Evolutionary conservation across 2,888 invertebrate genomes (phyloP).

Genomic region (Liposcelis brunnea): DNA sequence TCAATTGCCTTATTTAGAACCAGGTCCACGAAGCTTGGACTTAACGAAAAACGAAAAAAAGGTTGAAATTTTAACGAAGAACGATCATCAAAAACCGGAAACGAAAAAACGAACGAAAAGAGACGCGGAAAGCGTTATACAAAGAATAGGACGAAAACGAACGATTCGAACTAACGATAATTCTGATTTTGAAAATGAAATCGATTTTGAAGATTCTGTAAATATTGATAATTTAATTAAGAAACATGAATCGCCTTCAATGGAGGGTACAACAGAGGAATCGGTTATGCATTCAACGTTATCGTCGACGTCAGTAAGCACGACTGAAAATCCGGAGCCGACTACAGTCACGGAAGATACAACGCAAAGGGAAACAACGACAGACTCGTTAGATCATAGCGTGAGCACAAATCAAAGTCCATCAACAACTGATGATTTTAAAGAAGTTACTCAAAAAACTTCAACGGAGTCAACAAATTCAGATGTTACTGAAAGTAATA

Average conservation of each 20-base stretch:
- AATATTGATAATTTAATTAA: too few relatives aligned
- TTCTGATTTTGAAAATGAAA: conserved; percentile 1
- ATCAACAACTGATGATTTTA: background rate
- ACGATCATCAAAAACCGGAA: background rate
- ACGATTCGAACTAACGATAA: background rate
- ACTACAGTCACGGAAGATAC: background rate
- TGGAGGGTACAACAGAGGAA: background rate
- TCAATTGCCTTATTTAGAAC: background rate
- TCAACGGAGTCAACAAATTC: background rate
- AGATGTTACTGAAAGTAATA: too few relatives aligned
- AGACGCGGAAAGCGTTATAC: background rate
- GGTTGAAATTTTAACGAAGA: background rate
- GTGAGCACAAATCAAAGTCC: background rate
- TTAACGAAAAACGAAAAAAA: conserved; percentile 2
- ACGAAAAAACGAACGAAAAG: conserved; percentile 2
- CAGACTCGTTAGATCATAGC: too few relatives aligned
- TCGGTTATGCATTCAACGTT: too few relatives aligned
- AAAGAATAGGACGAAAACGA: background rate
- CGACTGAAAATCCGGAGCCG: background rate
- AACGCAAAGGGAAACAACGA: background rate
- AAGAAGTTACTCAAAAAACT: conserved; percentile 1
- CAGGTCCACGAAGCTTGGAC: conserved; percentile 2
- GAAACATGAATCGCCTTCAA: background rate
- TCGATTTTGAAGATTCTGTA: conserved; percentile 1
- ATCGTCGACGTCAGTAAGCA: too few relatives aligned